Percentiles rank a stretch among this genome's conserved stretches.
Conservation (phyloP, 2,888 invertebrate genomes). For the Drosophila affinis region DNA sequence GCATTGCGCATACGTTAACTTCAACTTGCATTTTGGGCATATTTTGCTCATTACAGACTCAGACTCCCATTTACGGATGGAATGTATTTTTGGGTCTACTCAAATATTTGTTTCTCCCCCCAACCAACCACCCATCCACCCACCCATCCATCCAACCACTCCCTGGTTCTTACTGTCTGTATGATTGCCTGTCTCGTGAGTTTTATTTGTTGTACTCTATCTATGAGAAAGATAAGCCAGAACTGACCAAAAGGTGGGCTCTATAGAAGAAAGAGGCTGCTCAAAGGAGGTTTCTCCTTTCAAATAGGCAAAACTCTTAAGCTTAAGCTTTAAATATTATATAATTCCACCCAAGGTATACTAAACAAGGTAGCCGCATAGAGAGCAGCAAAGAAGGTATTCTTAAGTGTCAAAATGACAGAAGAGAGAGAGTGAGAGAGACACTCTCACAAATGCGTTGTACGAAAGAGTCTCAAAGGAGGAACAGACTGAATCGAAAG, state of each 20-base stretch:
- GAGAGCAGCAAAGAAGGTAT: too few relatives aligned
- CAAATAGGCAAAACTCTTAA: too few relatives aligned
- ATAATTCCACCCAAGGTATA: too few relatives aligned
- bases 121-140: not conserved
- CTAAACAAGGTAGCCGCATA: too few relatives aligned
- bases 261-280: not conserved
- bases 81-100: slow-evolving; percentile 12
- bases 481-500: too few relatives aligned
- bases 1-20: slow-evolving; percentile 66
- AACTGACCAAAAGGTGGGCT: not conserved
- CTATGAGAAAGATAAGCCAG: not conserved
- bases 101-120: slow-evolving; percentile 22
- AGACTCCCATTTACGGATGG: slow-evolving; percentile 4
- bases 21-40: slow-evolving; percentile 40
- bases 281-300: too few relatives aligned
- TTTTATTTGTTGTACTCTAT: slow-evolving; percentile 46
- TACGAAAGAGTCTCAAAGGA: too few relatives aligned
- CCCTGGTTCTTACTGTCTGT: not conserved
- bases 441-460: too few relatives aligned
- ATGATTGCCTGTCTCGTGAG: slow-evolving; percentile 47
- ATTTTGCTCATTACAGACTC: slow-evolving; percentile 60
- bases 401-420: too few relatives aligned
- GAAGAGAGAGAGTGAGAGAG: too few relatives aligned
- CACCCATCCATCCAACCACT: not conserved
- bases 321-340: too few relatives aligned